Percentiles rank a stretch among this genome's conserved stretches.
phyloP scores from a whole-genome alignment of 2,888 invertebrate species.

The Idaea dimidiata region DNA sequence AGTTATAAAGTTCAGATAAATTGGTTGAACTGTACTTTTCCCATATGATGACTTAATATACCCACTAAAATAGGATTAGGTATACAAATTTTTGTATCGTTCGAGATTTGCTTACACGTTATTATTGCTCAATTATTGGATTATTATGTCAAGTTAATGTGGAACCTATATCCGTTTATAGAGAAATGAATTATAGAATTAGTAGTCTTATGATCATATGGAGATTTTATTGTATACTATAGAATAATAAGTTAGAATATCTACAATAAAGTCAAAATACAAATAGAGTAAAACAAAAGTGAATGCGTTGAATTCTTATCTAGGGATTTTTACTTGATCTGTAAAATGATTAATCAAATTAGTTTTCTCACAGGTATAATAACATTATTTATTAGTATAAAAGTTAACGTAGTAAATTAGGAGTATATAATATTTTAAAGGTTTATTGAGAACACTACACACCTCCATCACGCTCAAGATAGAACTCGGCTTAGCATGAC shows the following conservation, averaged over 20 bases:
- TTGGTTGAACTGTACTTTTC: slow-evolving; percentile 3
- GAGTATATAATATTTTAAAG: no score
- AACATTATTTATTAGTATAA: no score
- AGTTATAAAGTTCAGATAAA: not conserved
- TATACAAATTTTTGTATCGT: not conserved
- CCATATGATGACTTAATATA: slow-evolving; percentile 26
- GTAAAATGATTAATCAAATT: no score
- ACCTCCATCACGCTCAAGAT: no score
- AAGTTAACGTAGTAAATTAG: no score
- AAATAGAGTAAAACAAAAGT: not conserved
- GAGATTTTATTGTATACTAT: no score
- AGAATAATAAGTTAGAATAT: no score
- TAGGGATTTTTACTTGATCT: not conserved
- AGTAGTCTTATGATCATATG: not conserved
- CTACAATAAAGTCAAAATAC: not conserved
- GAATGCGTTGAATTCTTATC: not conserved
- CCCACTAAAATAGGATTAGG: slow-evolving; percentile 25
- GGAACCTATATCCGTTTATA: no score
- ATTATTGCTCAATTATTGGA: not conserved
- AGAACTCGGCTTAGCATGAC: no score
- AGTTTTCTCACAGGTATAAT: no score
- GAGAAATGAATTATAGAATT: not conserved
- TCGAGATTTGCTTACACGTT: not conserved
- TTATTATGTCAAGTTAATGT: not conserved
- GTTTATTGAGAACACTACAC: no score